Conservation (phyloP, 92 coral and sea anemone genomes). For the Heteractis magnifica region DNA sequence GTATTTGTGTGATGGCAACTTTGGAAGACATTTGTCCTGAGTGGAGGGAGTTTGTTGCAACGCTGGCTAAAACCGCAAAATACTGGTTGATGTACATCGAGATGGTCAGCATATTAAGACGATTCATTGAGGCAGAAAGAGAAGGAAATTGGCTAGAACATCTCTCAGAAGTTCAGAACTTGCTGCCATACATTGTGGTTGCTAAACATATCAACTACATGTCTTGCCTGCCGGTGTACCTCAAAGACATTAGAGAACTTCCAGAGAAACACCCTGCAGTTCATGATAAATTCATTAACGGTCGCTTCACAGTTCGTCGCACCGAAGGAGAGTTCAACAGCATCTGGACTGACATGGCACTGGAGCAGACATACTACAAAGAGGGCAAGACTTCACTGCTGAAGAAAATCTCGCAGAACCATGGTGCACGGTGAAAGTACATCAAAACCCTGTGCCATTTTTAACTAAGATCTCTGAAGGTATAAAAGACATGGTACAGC, state of each 20-base stretch:
- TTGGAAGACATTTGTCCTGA: constrained; percentile 5
- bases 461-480: constrained; percentile 14
- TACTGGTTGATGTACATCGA: neutral
- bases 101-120: neutral
- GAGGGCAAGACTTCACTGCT: constrained; percentile 12
- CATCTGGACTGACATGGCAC: constrained; percentile 33
- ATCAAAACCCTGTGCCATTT: constrained; percentile 31
- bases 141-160: constrained; percentile 18
- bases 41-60: constrained; percentile 2
- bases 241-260: constrained; percentile 27
- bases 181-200: constrained; percentile 14
- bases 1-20: constrained; percentile 8
- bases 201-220: constrained; percentile 3
- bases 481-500: constrained; percentile 31
- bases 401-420: constrained; percentile 31
- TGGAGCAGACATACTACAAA: constrained; percentile 32
- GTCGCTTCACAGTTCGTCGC: constrained; percentile 27
- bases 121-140: constrained; percentile 8
- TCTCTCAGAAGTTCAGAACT: constrained; percentile 16
- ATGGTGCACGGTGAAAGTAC: constrained; percentile 33
- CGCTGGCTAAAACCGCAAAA: neutral
- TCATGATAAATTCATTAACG: constrained; percentile 17
- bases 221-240: constrained; percentile 33
- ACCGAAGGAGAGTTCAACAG: constrained; percentile 15
- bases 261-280: constrained; percentile 24